phyloP scores from a whole-genome alignment of 2,888 invertebrate species.

The Epinotia demarniana region DNA sequence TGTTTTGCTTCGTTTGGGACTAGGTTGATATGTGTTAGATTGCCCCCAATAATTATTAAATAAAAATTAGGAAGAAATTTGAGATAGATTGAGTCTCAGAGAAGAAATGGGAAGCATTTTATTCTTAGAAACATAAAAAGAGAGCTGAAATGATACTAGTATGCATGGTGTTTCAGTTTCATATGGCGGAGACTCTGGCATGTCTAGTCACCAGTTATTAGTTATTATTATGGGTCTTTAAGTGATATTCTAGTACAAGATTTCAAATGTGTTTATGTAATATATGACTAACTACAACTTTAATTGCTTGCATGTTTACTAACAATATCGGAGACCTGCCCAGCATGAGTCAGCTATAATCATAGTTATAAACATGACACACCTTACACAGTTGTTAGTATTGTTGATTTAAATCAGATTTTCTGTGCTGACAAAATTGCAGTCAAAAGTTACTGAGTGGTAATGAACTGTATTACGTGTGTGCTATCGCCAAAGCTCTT shows the following conservation, averaged over 20 bases:
- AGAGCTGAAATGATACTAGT: neutral
- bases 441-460: no score
- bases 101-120: neutral
- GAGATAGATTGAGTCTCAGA: neutral
- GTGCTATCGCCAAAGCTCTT: no score
- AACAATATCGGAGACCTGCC: slow-evolving; percentile 21
- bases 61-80: neutral
- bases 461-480: no score
- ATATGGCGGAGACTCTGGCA: neutral
- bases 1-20: no score
- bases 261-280: neutral
- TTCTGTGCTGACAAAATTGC: neutral
- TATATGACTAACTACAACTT: slow-evolving; percentile 12
- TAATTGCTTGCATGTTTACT: slow-evolving; percentile 31
- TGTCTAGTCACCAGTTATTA: no score
- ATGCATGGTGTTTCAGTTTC: neutral
- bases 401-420: neutral
- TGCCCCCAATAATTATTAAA: no score
- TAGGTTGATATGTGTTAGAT: no score
- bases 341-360: slow-evolving; percentile 27
- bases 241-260: neutral
- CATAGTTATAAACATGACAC: slow-evolving; percentile 20
- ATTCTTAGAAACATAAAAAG: neutral
- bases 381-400: neutral
- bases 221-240: no score